Conservation (phyloP, 2,888 invertebrate species). For the Pristionchus mayeri region DNA sequence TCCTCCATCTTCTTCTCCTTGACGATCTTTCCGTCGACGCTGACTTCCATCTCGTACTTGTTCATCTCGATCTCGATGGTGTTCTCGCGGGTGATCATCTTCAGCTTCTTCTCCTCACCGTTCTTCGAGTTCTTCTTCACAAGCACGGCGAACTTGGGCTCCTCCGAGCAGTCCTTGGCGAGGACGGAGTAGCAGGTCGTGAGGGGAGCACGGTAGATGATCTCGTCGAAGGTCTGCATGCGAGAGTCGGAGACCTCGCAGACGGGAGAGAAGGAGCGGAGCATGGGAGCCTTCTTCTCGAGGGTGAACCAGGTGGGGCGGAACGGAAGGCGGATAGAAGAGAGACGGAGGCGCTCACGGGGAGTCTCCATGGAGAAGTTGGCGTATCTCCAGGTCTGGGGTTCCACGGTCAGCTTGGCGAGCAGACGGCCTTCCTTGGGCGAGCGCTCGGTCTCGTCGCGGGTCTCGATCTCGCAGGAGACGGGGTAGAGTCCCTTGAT, state of each 20-base stretch:
- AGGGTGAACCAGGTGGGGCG: slow-evolving; percentile 47
- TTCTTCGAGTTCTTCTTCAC: slow-evolving; percentile 70
- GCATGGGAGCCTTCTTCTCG: slow-evolving; percentile 39
- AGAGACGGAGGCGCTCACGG: slow-evolving; percentile 57
- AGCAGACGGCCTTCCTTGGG: slow-evolving; percentile 47
- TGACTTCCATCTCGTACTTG: slow-evolving; percentile 52
- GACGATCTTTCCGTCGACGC: slow-evolving; percentile 62
- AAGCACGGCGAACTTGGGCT: slow-evolving; percentile 76
- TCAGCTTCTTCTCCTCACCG: slow-evolving; percentile 59
- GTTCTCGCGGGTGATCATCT: slow-evolving; percentile 52
- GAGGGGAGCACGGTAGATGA: slow-evolving; percentile 68
- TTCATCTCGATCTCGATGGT: slow-evolving; percentile 54
- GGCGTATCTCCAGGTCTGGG: slow-evolving; percentile 63
- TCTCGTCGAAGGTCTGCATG: slow-evolving; percentile 74
- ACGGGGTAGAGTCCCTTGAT: slow-evolving; percentile 67
- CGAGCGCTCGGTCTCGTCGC: slow-evolving; percentile 3
- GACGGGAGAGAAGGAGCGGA: slow-evolving; percentile 47
- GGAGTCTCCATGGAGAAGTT: slow-evolving; percentile 71
- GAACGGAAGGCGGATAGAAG: slow-evolving; percentile 57
- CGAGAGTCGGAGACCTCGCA: slow-evolving; percentile 59
- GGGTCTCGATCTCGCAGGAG: slow-evolving; percentile 50
- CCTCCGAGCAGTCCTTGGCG: slow-evolving; percentile 77
- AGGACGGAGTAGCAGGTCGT: slow-evolving; percentile 77
- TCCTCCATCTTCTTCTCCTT: slow-evolving; percentile 57
- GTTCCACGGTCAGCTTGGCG: slow-evolving; percentile 67